phyloP scores from a whole-genome alignment of 2,797 vertebrate species.

The Acanthurus tractus region DNA sequence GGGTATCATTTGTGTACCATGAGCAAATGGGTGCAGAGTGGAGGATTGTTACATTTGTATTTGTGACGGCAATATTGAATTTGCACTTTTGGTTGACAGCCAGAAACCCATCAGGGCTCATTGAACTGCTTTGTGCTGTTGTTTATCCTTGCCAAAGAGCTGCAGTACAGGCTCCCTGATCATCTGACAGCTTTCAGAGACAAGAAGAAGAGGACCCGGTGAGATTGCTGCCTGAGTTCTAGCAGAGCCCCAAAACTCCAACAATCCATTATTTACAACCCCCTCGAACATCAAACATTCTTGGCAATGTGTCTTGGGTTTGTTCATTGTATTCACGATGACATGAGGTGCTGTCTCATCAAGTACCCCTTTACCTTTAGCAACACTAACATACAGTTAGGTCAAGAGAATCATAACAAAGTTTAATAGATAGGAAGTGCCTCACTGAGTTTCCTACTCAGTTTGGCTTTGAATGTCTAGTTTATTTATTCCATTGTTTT shows the following conservation, averaged over 20 bases:
- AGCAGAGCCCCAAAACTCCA: constrained; percentile 28
- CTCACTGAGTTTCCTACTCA: too few species aligned
- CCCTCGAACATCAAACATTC: constrained; percentile 42
- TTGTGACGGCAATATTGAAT: constrained; percentile 29
- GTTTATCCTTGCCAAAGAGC: constrained; percentile 28
- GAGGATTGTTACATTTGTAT: constrained; percentile 11
- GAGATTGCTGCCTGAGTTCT: constrained; percentile 36
- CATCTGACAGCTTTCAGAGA: constrained; percentile 44
- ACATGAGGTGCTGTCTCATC: constrained; percentile 23
- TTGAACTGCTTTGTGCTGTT: constrained; percentile 39
- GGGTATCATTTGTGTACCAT: background rate
- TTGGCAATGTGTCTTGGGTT: constrained; percentile 8
- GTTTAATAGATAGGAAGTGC: too few species aligned
- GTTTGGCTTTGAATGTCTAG: too few species aligned
- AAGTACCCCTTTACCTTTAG: constrained; percentile 3
- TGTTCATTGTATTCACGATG: constrained; percentile 38
- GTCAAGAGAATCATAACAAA: too few species aligned
- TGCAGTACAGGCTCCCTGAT: constrained; percentile 13
- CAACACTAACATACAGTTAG: too few species aligned
- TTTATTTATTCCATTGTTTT: too few species aligned
- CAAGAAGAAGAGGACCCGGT: constrained; percentile 8
- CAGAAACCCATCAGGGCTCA: constrained; percentile 34
- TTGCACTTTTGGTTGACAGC: constrained; percentile 22
- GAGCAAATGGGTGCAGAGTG: background rate
- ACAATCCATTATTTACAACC: constrained; percentile 55